phyloP scores from a whole-genome alignment of 23 tunicate species.

The Ciona savignyi region DNA sequence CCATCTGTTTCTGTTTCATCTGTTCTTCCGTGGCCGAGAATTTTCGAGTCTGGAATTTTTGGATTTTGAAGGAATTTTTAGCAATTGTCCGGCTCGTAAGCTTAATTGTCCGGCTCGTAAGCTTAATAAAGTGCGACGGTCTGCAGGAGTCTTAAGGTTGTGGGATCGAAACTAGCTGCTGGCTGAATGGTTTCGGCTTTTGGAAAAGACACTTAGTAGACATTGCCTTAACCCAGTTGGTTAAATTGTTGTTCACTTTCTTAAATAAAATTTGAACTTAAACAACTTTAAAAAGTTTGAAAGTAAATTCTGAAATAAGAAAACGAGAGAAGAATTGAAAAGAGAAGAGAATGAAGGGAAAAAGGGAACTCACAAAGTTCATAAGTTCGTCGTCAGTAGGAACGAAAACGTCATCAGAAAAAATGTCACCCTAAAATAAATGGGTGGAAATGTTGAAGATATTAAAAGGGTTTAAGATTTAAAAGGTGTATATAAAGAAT shows the following conservation, averaged over 20 bases:
- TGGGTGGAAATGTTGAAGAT: neutral
- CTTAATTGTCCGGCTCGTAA: no score
- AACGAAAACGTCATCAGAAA: conserved; percentile 28
- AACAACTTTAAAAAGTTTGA: no score
- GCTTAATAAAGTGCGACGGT: no score
- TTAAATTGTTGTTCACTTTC: no score
- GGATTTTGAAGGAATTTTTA: no score
- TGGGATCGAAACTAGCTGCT: no score
- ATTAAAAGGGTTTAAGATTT: neutral
- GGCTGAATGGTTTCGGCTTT: no score
- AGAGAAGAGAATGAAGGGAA: neutral
- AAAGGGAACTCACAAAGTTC: conserved; percentile 16
- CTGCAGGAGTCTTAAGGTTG: no score
- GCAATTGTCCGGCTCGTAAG: no score
- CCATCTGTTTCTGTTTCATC: conserved; percentile 74
- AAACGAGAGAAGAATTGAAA: neutral
- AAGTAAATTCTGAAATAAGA: neutral
- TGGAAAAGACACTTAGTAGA: no score
- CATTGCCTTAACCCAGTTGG: no score
- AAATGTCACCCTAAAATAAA: conserved; percentile 21
- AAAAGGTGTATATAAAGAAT: neutral
- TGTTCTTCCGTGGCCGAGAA: conserved; percentile 86
- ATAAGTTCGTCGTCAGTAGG: neutral
- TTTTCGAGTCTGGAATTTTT: conserved; percentile 53
- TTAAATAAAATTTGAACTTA: no score